Percentiles rank a stretch among this genome's conserved stretches.
phyloP scores from a whole-genome alignment of 2,113 vertebrate genomes.

The Setophaga coronata region DNA sequence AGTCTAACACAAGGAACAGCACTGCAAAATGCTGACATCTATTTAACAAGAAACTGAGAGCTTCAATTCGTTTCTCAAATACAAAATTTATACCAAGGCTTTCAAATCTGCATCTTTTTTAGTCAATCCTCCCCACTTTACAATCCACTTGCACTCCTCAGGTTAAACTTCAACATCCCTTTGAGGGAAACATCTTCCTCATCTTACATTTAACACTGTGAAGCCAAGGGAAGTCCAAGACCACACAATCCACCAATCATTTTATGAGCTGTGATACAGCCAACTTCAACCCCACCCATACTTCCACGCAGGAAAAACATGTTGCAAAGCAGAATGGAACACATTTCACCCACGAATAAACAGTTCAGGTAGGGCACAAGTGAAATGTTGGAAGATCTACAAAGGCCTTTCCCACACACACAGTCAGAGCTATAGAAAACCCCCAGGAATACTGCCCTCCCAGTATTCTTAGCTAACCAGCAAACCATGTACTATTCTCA shows the following conservation, averaged over 20 bases:
- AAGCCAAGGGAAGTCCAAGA: not conserved
- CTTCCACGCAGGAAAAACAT: not conserved
- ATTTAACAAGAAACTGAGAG: not conserved
- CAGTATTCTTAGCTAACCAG: not conserved
- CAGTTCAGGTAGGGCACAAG: not conserved
- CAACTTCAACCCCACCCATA: not conserved
- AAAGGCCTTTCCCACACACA: not conserved
- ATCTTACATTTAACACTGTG: not conserved
- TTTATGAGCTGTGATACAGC: fast-evolving
- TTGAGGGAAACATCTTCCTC: not conserved
- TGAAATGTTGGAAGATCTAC: not conserved
- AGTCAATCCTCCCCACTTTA: not conserved
- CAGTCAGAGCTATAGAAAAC: not conserved
- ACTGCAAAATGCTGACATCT: fast-evolving
- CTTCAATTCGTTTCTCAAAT: not conserved
- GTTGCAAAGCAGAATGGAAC: not conserved
- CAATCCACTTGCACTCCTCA: not conserved
- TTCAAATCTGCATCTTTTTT: not conserved
- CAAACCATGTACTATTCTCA: not conserved
- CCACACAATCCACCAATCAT: not conserved
- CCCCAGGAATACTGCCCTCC: not conserved
- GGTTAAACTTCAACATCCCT: not conserved
- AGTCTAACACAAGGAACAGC: not conserved
- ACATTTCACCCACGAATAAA: fast-evolving
- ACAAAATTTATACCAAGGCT: not conserved